phyloP scores from a whole-genome alignment of 2,797 vertebrate genomes.

The Peromyscus melanophrys region DNA sequence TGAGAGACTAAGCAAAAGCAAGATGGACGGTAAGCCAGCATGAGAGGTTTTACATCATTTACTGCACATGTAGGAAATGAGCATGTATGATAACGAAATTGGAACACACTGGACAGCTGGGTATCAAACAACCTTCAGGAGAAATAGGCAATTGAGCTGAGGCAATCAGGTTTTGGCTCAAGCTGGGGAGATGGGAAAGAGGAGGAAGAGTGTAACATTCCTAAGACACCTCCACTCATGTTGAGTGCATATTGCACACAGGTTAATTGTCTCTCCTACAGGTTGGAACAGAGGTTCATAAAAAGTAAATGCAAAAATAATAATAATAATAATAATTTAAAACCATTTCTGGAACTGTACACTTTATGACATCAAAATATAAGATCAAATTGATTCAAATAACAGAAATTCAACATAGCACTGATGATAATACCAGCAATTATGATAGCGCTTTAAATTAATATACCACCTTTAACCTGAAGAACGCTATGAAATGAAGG shows the following conservation, averaged over 20 bases:
- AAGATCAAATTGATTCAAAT: conserved; percentile 63
- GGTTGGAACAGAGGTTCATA: neutral
- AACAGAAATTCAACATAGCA: conserved; percentile 51
- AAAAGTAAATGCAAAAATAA: conserved; percentile 46
- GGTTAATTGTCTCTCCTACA: neutral
- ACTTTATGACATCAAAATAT: conserved; percentile 50
- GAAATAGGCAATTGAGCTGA: neutral
- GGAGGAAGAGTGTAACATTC: neutral
- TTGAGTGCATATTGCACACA: neutral
- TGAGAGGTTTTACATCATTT: neutral
- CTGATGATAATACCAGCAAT: conserved; percentile 49
- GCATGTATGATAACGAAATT: neutral
- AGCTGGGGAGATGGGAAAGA: neutral
- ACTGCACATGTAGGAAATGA: neutral
- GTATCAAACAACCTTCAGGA: neutral
- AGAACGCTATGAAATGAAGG: conserved; percentile 51
- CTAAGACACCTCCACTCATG: neutral
- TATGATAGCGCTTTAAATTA: conserved; percentile 38
- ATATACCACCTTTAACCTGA: conserved; percentile 40
- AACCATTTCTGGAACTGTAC: neutral
- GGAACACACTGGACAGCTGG: too few species aligned
- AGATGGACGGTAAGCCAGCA: neutral
- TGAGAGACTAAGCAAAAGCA: neutral
- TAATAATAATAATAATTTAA: neutral
- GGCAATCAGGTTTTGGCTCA: neutral